Percentiles rank a stretch among this genome's conserved stretches.
Evolutionary conservation across 2,113 vertebrate species (phyloP).

Genomic region (Canis aureus): DNA sequence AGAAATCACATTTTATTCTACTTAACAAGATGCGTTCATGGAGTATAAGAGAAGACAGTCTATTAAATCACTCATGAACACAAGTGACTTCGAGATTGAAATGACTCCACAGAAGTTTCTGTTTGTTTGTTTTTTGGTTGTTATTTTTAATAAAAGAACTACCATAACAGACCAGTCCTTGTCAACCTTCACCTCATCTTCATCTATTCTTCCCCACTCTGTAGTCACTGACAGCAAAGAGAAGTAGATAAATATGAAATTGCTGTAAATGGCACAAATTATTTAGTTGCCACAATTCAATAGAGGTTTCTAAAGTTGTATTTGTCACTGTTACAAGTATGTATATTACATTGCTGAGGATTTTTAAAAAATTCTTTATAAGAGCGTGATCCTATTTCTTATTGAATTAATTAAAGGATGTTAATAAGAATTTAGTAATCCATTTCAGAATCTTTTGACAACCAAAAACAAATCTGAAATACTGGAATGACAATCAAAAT

Average conservation of each 20-base stretch:
- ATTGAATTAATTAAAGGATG: not conserved
- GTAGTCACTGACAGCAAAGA: not conserved
- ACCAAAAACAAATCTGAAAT: conserved; percentile 21
- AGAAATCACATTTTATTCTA: not conserved
- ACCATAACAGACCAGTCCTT: not conserved
- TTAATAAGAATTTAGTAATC: conserved; percentile 47
- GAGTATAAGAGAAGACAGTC: not conserved
- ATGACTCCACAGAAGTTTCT: not conserved
- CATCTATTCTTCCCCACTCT: not conserved
- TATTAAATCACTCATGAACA: not conserved
- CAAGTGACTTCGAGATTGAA: conserved; percentile 37
- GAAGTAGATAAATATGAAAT: not conserved
- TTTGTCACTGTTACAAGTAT: conserved; percentile 33
- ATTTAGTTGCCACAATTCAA: not conserved
- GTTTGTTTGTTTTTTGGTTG: too few relatives aligned
- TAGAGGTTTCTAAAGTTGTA: conserved; percentile 19
- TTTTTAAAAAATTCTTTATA: not conserved
- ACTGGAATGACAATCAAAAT: not conserved
- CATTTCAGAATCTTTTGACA: conserved; percentile 6
- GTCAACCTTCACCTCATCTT: not conserved
- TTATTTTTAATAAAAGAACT: not conserved
- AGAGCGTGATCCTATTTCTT: conserved; percentile 33
- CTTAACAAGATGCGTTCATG: not conserved
- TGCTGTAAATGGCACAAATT: not conserved
- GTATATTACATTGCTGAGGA: not conserved